A percentile compares a stretch with the other conserved stretches of the same genome.
These are phyloP conservation scores for Eudasyphora cyanicolor DNA, from an alignment of 2,888 invertebrate genomes.

Conservation along the genomic window DNA sequence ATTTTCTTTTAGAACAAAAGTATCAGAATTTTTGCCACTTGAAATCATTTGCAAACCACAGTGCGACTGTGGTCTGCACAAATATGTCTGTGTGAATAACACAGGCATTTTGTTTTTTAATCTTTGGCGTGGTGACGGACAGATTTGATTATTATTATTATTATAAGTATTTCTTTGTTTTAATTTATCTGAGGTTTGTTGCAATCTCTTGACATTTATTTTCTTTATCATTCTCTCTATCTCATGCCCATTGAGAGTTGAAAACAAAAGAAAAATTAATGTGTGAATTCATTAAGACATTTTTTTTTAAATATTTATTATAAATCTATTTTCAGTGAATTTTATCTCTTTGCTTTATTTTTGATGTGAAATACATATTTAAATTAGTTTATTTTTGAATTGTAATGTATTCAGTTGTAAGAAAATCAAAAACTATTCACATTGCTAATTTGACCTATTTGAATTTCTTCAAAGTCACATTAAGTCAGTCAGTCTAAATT, in stretches of 20 bases:
- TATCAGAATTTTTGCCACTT: no score
- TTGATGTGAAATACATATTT: neutral
- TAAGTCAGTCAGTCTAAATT: constrained; percentile 36
- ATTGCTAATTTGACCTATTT: constrained; percentile 43
- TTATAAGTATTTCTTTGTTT: neutral
- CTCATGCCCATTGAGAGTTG: neutral
- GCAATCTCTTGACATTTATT: neutral
- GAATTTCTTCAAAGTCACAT: constrained; percentile 5
- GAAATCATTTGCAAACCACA: no score
- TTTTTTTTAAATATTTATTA: neutral
- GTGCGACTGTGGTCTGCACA: no score
- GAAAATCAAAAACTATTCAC: no score
- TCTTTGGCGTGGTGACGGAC: neutral
- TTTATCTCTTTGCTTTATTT: neutral
- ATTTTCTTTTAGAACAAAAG: no score
- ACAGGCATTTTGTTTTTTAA: no score
- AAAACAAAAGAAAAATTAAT: neutral
- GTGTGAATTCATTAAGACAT: neutral
- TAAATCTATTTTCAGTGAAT: neutral
- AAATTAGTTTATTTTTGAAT: neutral
- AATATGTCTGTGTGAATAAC: no score
- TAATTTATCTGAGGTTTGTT: neutral
- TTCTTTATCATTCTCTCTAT: neutral
- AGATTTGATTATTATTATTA: no score
- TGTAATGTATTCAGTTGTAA: neutral